Base-by-base conservation (phyloP, 2,797 vertebrate species). In the Australoheros facetus region DNA sequence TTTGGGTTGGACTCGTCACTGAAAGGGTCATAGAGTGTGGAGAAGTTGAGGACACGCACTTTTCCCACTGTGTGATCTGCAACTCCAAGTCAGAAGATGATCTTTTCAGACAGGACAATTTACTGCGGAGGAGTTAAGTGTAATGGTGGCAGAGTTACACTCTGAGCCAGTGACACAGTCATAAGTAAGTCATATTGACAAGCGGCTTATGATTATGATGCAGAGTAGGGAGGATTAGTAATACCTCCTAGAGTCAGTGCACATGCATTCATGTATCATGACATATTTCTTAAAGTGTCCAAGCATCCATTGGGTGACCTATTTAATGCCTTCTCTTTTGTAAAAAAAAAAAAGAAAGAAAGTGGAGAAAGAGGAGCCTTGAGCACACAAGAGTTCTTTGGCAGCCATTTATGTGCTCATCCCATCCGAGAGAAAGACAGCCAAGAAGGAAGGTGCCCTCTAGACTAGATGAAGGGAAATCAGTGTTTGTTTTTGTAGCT, bases 381-480 rank as follows among this genome's bases (percentile, higher is more conserved):
- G 48, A 75, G 78, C 13, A 4, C 32, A 12, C 34, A 58, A 72
- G 55, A 84, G 71, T 39, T 12, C 2, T 9, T 23, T 39, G 64
- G 3, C 14, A 19, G 57, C 64, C 81, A n/a, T 70, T 76, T 85
- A 51, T 71, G 72, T 17, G 53, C 74, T 69, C 58, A 56, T 59
- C 17, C 80, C 56, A 71, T 72, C 23, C 19, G 58, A 73, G 55
- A 53, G 62, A 62, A 62, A 75, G 48, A 80, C 21, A 28, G 73
- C 66, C 23, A 72, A 71, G 42, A 73, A 71, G 75, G 86, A 92
- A 93, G 89, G 92, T 95, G 94, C 92, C 92, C 93, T 92, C 90
- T 70, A 89, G 85, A 87, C 80, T 57, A 86, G 86, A 93, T 89
- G 82, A 90, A 62, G 77, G 89, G 80, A 88, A 88, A 93, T 92